These are phyloP conservation scores for Stegodyphus mimosarum DNA, from an alignment of 1,140 invertebrate species.

Conservation along the genomic window DNA sequence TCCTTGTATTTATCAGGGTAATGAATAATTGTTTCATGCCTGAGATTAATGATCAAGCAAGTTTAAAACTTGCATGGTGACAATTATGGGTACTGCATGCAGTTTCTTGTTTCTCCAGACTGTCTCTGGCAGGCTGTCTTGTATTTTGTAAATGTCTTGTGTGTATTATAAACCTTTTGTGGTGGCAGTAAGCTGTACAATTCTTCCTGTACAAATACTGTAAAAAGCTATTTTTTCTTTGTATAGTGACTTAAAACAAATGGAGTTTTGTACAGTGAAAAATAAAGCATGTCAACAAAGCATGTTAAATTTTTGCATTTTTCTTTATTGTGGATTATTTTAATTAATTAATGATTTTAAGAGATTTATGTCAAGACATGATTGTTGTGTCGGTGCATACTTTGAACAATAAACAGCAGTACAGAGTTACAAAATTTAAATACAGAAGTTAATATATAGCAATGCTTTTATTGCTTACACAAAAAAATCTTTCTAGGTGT, in stretches of 20 bases:
- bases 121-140: constrained; percentile 29
- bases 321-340: background rate
- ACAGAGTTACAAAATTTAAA: background rate
- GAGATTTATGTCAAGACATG: background rate
- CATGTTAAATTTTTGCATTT: background rate
- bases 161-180: constrained; percentile 26
- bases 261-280: constrained; percentile 55
- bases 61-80: constrained; percentile 8
- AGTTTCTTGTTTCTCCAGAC: constrained; percentile 21
- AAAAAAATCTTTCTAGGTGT: background rate
- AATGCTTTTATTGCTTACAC: background rate
- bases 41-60: constrained; percentile 1
- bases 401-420: background rate
- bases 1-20: background rate
- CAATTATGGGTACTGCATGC: constrained; percentile 11
- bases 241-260: constrained; percentile 49
- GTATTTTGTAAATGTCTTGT: background rate
- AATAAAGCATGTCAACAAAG: constrained; percentile 21
- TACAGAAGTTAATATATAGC: background rate
- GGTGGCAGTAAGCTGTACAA: constrained; percentile 32
- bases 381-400: background rate
- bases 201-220: constrained; percentile 55
- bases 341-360: background rate
- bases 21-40: background rate
- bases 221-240: constrained; percentile 61